Evolutionary conservation across 2,797 vertebrate genomes (phyloP).

Genomic region (Enteromius fasciolatus): DNA sequence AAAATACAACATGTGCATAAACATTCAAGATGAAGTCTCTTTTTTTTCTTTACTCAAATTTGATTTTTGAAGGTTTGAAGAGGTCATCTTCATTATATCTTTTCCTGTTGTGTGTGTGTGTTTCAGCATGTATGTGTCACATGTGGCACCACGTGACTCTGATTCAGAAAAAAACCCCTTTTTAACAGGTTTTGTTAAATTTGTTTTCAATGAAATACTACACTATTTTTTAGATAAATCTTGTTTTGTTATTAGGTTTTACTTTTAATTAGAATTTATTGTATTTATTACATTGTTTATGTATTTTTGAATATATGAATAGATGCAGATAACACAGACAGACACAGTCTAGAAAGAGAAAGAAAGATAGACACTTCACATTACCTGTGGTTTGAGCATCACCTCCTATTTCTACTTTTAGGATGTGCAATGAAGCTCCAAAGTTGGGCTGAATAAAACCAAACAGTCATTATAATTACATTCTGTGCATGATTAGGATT

Average conservation of each 20-base stretch:
- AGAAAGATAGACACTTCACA: not conserved
- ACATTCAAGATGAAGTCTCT: too few relatives aligned
- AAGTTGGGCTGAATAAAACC: constrained; percentile 85
- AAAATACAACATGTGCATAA: too few relatives aligned
- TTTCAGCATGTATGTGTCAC: not conserved
- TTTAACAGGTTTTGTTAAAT: not conserved
- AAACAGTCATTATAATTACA: not conserved
- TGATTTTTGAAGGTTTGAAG: not conserved
- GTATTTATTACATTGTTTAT: not conserved
- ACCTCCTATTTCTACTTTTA: constrained; percentile 98
- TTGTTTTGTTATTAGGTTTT: not conserved
- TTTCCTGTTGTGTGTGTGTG: not conserved
- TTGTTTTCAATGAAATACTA: not conserved
- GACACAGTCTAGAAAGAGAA: not conserved
- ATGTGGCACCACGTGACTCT: not conserved
- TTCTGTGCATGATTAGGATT: not conserved
- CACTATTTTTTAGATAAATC: not conserved
- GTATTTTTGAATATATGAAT: not conserved
- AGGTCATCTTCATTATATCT: not conserved
- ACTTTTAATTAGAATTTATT: not conserved
- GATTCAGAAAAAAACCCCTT: too few relatives aligned
- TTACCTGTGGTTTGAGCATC: constrained; percentile 95
- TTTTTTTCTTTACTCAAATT: too few relatives aligned
- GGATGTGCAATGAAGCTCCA: constrained; percentile 92
- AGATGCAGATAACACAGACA: not conserved